Base-by-base conservation (phyloP, 2,888 invertebrate genomes). In the Polydrusus tereticollis region DNA sequence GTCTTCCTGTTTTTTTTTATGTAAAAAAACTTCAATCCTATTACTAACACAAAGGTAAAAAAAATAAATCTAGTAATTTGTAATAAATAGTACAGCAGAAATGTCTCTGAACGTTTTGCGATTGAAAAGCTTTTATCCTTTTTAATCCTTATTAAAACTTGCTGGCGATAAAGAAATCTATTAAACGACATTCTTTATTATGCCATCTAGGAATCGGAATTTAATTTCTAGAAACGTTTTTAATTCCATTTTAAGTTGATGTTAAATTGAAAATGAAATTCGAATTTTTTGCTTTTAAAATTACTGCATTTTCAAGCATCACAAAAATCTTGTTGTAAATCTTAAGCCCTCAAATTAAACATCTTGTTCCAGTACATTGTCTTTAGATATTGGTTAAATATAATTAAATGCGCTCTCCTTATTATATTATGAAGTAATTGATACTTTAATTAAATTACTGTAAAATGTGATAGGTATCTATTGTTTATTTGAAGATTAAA, bases 171-270 rank as follows among this genome's bases (percentile, higher is more conserved):
- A 50, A 23, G 50, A 50, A 50, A 50, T 50, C 50, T 50, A 50
- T 26, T 50, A 26, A 50, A 26, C 50, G 26, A 26, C 23, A 23
- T 50, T 50, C 26, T 50, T 26, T 26, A 50, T 14, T 26, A 50
- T 50, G 18, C 50, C 26, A 50, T 50, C 50, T 26, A 50, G 14
- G 26, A 50, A n/a, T 50, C 26, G 50, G 50, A 50, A 50, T 50
- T 50, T 50, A 50, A 50, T 50, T 50, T 50, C 47, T 21, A 21
- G 47, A 21, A 20, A 21, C 47, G 47, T 21, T 47, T 47, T 47
- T 47, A 47, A 47, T 47, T 47, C 23, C 23, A 47, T 47, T 47
- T 47, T 21, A 21, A 47, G 47, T 47, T 47, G 21, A 47, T 29
- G 7, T 47, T 47, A 47, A 21, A 23, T 47, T 47, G 21, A n/a